Evolutionary conservation across 2,888 invertebrate species (phyloP).

Genomic region (Polia nebulosa): DNA sequence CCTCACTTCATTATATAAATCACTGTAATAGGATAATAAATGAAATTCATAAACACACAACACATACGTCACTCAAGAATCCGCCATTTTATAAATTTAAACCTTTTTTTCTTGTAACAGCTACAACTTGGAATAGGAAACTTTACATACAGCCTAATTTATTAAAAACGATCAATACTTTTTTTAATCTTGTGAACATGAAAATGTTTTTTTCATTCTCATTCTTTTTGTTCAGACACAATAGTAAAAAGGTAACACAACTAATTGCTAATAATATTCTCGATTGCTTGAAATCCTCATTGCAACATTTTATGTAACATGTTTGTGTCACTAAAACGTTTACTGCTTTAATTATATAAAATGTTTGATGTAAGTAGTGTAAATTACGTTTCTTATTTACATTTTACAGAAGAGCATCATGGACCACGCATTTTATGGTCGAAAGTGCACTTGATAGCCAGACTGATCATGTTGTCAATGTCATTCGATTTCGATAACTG

Average conservation of each 20-base stretch:
- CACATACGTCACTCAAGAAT: constrained; percentile 88
- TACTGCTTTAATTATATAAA: not conserved
- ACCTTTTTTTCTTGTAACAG: constrained; percentile 58
- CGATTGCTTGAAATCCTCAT: not conserved
- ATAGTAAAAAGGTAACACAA: not conserved
- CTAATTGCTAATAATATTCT: not conserved
- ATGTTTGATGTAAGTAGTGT: not conserved
- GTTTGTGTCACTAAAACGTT: not conserved
- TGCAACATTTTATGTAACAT: not conserved
- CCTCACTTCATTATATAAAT: constrained; percentile 82
- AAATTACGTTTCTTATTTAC: not conserved
- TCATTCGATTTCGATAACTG: not conserved
- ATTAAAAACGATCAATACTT: constrained; percentile 22
- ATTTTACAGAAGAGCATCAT: too few species aligned
- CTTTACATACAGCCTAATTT: constrained; percentile 38
- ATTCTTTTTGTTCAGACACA: not conserved
- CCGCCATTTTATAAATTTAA: constrained; percentile 88
- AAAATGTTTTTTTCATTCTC: not conserved
- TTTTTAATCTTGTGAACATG: fast-evolving
- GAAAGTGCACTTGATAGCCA: too few species aligned
- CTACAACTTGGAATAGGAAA: constrained; percentile 21
- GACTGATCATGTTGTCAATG: too few species aligned
- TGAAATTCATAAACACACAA: constrained; percentile 86
- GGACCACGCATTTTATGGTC: too few species aligned
- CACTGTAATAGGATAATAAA: constrained; percentile 75